Percentiles rank a stretch among this genome's conserved stretches.
Evolutionary conservation across 1,140 invertebrate species (phyloP).

Genomic region (Brachionus rubens): DNA sequence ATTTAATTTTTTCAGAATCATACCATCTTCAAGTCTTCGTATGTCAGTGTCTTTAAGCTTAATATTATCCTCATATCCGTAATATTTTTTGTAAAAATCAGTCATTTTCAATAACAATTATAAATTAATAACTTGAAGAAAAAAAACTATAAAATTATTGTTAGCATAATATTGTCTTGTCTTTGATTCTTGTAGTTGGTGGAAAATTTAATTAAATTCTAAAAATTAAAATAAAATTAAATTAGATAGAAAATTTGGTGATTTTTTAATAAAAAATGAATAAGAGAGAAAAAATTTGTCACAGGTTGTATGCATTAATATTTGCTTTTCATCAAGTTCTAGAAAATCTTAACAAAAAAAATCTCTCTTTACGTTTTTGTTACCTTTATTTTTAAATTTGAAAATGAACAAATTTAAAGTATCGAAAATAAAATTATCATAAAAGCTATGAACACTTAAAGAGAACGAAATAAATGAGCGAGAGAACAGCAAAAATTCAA

Average conservation of each 20-base stretch:
- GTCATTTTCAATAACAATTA: background rate
- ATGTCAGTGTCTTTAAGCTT: constrained; percentile 40
- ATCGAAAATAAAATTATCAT: constrained; percentile 22
- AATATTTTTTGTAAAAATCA: constrained; percentile 45
- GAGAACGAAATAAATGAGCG: background rate
- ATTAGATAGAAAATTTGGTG: too few species aligned
- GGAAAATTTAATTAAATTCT: too few species aligned
- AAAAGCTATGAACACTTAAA: constrained; percentile 11
- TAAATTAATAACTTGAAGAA: background rate
- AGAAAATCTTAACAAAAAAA: too few species aligned
- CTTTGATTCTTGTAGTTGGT: too few species aligned
- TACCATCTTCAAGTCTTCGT: background rate
- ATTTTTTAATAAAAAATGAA: too few species aligned
- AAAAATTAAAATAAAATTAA: too few species aligned
- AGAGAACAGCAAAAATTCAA: too few species aligned
- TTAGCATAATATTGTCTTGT: background rate
- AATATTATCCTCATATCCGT: constrained; percentile 44
- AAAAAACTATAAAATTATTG: background rate
- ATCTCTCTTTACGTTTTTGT: too few species aligned
- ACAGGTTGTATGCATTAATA: too few species aligned
- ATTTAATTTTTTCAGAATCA: constrained; percentile 33
- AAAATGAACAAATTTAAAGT: background rate
- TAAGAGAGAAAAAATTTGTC: too few species aligned
- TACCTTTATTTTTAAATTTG: too few species aligned
- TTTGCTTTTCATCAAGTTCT: too few species aligned